Evolutionary conservation across 2,888 invertebrate genomes (phyloP).

Genomic region (Erannis defoliaria): DNA sequence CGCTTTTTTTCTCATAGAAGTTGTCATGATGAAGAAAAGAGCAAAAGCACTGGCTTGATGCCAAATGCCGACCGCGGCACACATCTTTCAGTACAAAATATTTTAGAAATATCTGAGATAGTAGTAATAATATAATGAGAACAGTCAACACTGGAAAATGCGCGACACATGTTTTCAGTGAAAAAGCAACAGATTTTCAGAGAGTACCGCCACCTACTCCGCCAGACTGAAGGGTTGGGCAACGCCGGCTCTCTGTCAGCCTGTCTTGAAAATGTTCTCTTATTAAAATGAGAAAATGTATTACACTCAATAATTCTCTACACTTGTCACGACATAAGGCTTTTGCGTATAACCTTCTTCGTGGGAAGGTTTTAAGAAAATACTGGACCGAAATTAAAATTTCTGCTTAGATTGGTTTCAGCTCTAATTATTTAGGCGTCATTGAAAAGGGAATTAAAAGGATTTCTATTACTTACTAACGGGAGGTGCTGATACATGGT

Average conservation of each 20-base stretch:
- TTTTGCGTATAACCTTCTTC: neutral
- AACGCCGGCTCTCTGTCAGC: neutral
- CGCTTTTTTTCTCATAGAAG: conserved; percentile 71
- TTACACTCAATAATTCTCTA: neutral
- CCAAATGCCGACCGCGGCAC: conserved; percentile 78
- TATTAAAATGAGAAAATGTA: conserved; percentile 3
- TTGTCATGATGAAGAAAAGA: conserved; percentile 79
- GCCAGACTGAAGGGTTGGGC: conserved; percentile 11
- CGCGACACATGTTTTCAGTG: conserved; percentile 44
- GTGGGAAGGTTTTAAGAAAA: neutral
- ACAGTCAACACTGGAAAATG: conserved; percentile 41
- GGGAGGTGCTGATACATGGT: no score
- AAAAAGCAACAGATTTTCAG: conserved; percentile 46
- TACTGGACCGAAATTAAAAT: no score
- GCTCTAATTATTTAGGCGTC: no score
- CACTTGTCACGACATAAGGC: neutral
- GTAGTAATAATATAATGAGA: conserved; percentile 41
- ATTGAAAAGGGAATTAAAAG: no score
- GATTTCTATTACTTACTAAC: neutral
- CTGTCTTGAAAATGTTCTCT: neutral
- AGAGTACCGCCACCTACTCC: conserved; percentile 17
- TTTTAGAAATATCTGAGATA: conserved; percentile 73
- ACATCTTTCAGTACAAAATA: conserved; percentile 77
- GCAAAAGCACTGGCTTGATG: conserved; percentile 78
- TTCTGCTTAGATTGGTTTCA: no score